Conservation (phyloP, 2,888 invertebrate species). For the Hyposoter dolosus region DNA sequence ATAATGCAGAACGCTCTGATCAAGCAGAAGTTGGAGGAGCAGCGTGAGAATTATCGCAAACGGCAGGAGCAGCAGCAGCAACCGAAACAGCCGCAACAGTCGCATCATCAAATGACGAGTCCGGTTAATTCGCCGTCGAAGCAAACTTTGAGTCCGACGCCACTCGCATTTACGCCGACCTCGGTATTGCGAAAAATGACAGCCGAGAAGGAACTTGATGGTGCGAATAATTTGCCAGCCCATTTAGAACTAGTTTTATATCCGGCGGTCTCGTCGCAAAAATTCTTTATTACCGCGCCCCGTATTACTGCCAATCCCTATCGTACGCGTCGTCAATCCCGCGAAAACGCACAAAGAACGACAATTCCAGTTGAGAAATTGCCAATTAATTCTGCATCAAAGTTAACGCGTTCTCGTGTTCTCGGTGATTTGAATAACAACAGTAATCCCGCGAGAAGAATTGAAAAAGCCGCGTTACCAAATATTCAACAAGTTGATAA, state of each 20-base stretch:
- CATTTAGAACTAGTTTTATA: conserved; percentile 74
- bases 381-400: conserved; percentile 8
- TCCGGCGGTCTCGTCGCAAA: conserved; percentile 40
- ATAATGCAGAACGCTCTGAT: conserved; percentile 95
- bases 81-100: conserved; percentile 79
- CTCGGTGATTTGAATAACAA: conserved; percentile 63
- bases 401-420: conserved; percentile 33
- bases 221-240: conserved; percentile 81
- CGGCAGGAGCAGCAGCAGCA: conserved; percentile 88
- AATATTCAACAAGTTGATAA: conserved; percentile 70
- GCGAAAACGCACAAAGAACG: conserved; percentile 51
- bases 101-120: conserved; percentile 79
- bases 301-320: conserved; percentile 6
- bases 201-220: conserved; percentile 92
- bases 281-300: conserved; percentile 6
- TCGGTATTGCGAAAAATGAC: conserved; percentile 98
- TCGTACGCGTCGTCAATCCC: conserved; percentile 57
- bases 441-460: conserved; percentile 40
- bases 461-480: conserved; percentile 69
- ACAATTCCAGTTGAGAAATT: conserved; percentile 3
- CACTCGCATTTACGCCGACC: conserved; percentile 96
- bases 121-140: conserved; percentile 84
- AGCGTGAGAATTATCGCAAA: conserved; percentile 93
- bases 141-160: conserved; percentile 88
- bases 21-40: conserved; percentile 95